Conservation (phyloP, 2,888 invertebrate species). For the Spodoptera littoralis region DNA sequence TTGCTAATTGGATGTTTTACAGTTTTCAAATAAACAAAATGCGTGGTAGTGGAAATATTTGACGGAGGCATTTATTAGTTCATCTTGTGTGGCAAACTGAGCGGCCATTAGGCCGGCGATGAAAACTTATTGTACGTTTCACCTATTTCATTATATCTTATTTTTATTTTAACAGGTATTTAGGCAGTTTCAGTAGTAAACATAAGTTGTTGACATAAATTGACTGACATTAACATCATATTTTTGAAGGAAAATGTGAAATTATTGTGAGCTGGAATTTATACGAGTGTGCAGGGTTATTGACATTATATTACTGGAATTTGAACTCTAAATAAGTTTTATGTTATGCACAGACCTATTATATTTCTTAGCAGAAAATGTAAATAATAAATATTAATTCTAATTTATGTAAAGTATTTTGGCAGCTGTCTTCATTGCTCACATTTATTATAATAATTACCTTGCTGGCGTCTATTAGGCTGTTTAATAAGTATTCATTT, state of each 20-base stretch:
- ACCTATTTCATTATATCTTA: slow-evolving; percentile 30
- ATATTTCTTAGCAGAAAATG: slow-evolving; percentile 6
- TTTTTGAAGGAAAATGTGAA: slow-evolving; percentile 34
- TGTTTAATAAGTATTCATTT: too few relatives aligned
- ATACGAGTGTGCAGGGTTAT: slow-evolving; percentile 20
- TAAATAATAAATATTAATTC: not conserved
- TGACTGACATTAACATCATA: slow-evolving; percentile 26
- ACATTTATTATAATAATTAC: too few relatives aligned
- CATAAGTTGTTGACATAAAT: slow-evolving; percentile 44
- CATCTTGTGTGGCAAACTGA: slow-evolving; percentile 55
- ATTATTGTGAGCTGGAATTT: slow-evolving; percentile 6
- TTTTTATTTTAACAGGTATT: slow-evolving; percentile 37
- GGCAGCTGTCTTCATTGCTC: too few relatives aligned
- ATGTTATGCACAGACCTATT: not conserved
- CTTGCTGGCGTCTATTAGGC: too few relatives aligned
- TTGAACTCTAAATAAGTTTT: slow-evolving; percentile 12
- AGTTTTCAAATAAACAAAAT: slow-evolving; percentile 27
- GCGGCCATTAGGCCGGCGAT: slow-evolving; percentile 45
- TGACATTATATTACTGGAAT: slow-evolving; percentile 31
- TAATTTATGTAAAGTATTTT: not conserved
- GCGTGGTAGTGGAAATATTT: slow-evolving; percentile 49
- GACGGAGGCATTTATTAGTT: slow-evolving; percentile 49
- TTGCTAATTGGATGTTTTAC: not conserved
- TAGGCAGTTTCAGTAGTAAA: slow-evolving; percentile 26
- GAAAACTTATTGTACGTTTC: slow-evolving; percentile 45